Evolutionary conservation across 2,113 vertebrate genomes (phyloP), one percentile per base, ranked within the genome.

Genomic region (Motacilla alba): DNA sequence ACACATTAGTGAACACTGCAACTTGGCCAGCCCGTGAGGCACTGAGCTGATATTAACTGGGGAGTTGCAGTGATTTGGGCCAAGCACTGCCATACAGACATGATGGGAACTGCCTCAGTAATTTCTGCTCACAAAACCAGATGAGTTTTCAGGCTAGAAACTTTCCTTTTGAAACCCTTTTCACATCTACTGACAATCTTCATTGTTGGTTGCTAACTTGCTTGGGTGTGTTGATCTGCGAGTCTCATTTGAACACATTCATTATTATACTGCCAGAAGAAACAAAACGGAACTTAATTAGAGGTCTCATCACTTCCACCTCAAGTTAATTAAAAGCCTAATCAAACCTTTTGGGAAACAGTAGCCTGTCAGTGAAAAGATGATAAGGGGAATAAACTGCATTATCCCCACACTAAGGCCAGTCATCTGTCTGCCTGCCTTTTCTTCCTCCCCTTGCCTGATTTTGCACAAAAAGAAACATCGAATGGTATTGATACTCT

Each of bases 261-360:
- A 94, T 97, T 97, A 96, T 94, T 95, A 95, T 82, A 83, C 82
- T 94, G 87, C 91, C 86, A 93, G 85, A 85, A 96, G 91, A 96
- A 93, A 96, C 28, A 95, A 96, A 96, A 95, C 95, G 94, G 95
- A 97, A 96, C 93, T 95, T 97, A 97, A 98, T 97, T 97, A 96
- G 96, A 96, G 96, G 96, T 97, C 96, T 94, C 74, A 87, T 74
- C 79, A 94, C 94, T 87, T 96, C 75, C 60, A 96, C 93, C 68
- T 97, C 90, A 91, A 97, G 73, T 97, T 97, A 98, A 97, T 98
- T 98, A 97, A 97, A 97, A 96, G 91, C 80, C 85, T 96, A 94
- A 97, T 97, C 92, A 97, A 96, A 89, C 58, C 87, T 95, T 95
- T 68, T 70, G 94, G 82, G 96, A 92, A 96, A 89, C 76, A 74